A percentile compares a stretch with the other conserved stretches of the same genome.
These are phyloP conservation scores for Chondrilla cf. caribensis DNA, from an alignment of 37 sponge, comb jelly and placozoan species.

Conservation along the genomic window DNA sequence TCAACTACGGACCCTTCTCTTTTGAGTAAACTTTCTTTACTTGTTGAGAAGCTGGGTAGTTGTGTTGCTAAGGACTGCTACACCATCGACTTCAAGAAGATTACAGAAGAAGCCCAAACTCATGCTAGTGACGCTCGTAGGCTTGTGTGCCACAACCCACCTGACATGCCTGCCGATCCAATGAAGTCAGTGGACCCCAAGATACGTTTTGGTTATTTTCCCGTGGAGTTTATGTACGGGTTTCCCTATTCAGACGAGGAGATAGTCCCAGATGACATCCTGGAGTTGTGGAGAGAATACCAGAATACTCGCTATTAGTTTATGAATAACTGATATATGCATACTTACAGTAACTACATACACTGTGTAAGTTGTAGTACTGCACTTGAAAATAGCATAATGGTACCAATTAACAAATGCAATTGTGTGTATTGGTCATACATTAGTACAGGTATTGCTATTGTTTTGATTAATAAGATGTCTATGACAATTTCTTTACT, in stretches of 20 bases:
- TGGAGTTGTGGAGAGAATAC: slow-evolving; percentile 29
- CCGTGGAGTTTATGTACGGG: slow-evolving; percentile 19
- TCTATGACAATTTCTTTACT: no score
- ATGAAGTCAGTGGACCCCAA: neutral
- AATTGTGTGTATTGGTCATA: no score
- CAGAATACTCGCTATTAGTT: neutral
- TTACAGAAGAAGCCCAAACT: slow-evolving; percentile 8
- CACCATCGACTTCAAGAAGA: slow-evolving; percentile 19
- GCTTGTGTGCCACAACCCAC: slow-evolving; percentile 53
- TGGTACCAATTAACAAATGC: no score
- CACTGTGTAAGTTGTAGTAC: no score
- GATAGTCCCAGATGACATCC: slow-evolving; percentile 17
- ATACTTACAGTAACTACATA: no score
- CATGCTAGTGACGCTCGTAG: neutral
- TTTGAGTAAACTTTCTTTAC: slow-evolving; percentile 20
- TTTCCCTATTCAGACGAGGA: slow-evolving; percentile 66
- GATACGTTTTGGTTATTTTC: neutral
- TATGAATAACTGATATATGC: no score
- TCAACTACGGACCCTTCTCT: slow-evolving; percentile 12
- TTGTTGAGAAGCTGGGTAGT: slow-evolving; percentile 15
- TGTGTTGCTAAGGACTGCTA: slow-evolving; percentile 46
- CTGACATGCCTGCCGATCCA: slow-evolving; percentile 32
- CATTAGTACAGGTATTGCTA: no score
- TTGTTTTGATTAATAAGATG: no score
- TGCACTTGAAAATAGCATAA: no score